Conservation (phyloP, 1,140 invertebrate species). For the Papilio xuthus region DNA sequence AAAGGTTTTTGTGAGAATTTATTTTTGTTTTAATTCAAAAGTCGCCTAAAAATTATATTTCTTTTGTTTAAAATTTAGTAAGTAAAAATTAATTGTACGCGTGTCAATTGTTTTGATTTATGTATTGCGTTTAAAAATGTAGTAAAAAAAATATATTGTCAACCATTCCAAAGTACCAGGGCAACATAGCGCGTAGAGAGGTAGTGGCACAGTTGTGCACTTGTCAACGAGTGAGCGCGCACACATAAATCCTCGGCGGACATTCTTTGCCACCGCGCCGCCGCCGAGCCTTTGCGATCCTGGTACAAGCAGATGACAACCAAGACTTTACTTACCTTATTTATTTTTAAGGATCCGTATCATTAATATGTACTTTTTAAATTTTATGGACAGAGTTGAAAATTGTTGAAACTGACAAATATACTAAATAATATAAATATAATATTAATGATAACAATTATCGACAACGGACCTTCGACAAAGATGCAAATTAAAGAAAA, state of each 20-base stretch:
- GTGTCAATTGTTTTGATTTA: not conserved
- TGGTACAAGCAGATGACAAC: constrained; percentile 49
- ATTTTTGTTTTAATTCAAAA: no score
- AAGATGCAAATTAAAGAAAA: no score
- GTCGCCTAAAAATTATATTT: no score
- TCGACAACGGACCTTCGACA: no score
- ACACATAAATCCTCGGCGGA: constrained; percentile 67
- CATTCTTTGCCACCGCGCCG: constrained; percentile 71
- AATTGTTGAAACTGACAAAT: no score
- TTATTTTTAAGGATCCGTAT: not conserved
- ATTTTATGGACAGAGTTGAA: no score
- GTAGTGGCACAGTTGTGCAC: constrained; percentile 59
- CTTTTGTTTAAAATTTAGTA: no score
- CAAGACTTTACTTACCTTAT: constrained; percentile 47
- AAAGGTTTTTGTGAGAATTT: no score
- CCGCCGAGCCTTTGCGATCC: constrained; percentile 56
- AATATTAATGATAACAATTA: no score
- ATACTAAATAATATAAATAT: no score
- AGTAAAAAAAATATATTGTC: constrained; percentile 27
- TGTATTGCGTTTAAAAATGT: not conserved
- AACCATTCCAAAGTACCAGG: constrained; percentile 55
- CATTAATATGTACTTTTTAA: no score
- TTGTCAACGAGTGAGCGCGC: constrained; percentile 61
- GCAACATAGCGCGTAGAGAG: constrained; percentile 60
- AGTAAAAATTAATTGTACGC: no score